These are phyloP conservation scores for Sinonovacula constricta DNA, from an alignment of 1,140 invertebrate species.

Conservation along the genomic window DNA sequence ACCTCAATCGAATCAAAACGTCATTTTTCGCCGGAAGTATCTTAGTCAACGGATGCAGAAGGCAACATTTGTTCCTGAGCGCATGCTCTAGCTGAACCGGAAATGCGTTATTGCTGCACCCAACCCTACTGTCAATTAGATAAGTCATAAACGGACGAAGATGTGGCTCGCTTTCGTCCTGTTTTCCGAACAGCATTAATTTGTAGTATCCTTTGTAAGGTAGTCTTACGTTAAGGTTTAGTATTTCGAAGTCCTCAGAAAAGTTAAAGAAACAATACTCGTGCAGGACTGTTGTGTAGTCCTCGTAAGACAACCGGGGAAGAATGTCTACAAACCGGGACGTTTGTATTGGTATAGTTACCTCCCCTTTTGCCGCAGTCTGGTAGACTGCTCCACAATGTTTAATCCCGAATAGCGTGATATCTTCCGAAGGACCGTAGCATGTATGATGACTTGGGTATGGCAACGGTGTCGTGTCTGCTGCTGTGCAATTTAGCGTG, in stretches of 20 bases:
- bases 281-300: slow-evolving; percentile 24
- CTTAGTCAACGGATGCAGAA: slow-evolving; percentile 34
- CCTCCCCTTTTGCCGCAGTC: slow-evolving; percentile 21
- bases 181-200: slow-evolving; percentile 6
- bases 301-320: slow-evolving; percentile 11
- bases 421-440: slow-evolving; percentile 19
- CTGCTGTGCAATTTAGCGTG: slow-evolving; percentile 18
- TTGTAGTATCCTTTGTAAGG: slow-evolving; percentile 35
- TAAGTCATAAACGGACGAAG: slow-evolving; percentile 24
- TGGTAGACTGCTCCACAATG: slow-evolving; percentile 3
- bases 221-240: slow-evolving; percentile 16
- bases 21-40: slow-evolving; percentile 2
- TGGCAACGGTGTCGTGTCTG: slow-evolving; percentile 2
- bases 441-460: slow-evolving; percentile 28
- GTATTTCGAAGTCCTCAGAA: slow-evolving; percentile 9
- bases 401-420: slow-evolving; percentile 5
- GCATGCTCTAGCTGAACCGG: slow-evolving; percentile 17
- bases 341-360: slow-evolving; percentile 20
- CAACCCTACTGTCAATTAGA: slow-evolving; percentile 24
- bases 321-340: slow-evolving; percentile 10
- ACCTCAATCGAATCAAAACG: slow-evolving; percentile 32
- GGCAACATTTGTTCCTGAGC: slow-evolving; percentile 35
- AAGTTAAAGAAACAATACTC: slow-evolving; percentile 32
- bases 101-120: slow-evolving; percentile 22
- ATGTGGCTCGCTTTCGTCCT: not conserved